A percentile compares a stretch with the other conserved stretches of the same genome.
Evolutionary conservation across 2,113 vertebrate genomes (phyloP).

Genomic region (Phrynosoma blainvillii): DNA sequence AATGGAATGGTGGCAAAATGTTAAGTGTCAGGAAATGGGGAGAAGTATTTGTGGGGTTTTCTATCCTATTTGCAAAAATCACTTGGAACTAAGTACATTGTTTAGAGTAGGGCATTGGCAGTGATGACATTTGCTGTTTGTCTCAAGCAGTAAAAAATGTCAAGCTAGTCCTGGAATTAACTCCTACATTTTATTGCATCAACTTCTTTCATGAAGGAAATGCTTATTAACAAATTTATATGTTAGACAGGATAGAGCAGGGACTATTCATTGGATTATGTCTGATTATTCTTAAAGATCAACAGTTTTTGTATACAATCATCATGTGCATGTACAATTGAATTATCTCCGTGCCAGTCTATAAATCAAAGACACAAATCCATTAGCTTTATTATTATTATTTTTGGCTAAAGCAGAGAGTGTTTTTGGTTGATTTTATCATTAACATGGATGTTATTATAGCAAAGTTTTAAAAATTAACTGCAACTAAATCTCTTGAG

Average conservation of each 20-base stretch:
- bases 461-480: neutral
- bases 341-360: neutral
- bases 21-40: neutral
- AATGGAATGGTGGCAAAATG: neutral
- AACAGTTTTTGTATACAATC: neutral
- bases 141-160: neutral
- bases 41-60: neutral
- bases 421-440: neutral
- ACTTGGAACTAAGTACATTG: neutral
- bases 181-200: neutral
- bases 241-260: no score
- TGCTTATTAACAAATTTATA: neutral
- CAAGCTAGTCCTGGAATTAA: neutral
- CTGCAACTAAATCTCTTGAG: neutral
- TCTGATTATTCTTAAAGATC: no score
- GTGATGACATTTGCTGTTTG: no score
- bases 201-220: slow-evolving; percentile 2
- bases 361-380: neutral
- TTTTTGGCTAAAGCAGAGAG: neutral
- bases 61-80: neutral
- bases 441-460: neutral
- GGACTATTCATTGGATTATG: no score
- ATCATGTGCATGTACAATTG: neutral
- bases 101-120: no score
- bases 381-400: neutral